Evolutionary conservation across 2,888 invertebrate species (phyloP).

Genomic region (Eristalis pertinax): DNA sequence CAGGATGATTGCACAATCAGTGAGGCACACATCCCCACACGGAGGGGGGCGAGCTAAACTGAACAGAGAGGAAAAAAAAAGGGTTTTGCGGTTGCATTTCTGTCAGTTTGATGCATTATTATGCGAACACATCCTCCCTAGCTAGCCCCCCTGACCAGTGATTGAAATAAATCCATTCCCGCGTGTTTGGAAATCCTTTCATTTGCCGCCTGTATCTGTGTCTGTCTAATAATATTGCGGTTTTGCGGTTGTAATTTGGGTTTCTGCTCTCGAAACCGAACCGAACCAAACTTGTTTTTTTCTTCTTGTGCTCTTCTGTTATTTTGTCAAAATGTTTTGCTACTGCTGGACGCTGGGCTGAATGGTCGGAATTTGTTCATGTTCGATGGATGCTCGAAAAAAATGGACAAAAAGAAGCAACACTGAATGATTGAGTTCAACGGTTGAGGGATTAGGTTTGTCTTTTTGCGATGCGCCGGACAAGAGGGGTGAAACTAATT

Average conservation of each 20-base stretch:
- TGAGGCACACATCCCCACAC: neutral
- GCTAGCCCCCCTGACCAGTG: slow-evolving; percentile 33
- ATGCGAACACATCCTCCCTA: slow-evolving; percentile 32
- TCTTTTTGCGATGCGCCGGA: neutral
- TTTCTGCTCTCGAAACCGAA: slow-evolving; percentile 3
- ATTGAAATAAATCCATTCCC: slow-evolving; percentile 71
- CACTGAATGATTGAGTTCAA: slow-evolving; percentile 51
- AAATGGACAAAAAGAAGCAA: neutral
- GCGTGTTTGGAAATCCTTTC: slow-evolving; percentile 58
- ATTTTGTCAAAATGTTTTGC: neutral
- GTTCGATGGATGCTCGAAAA: slow-evolving; percentile 29
- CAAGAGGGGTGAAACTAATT: slow-evolving; percentile 44
- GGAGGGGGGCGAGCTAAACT: too few species aligned
- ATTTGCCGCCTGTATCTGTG: slow-evolving; percentile 44
- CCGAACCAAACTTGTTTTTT: neutral
- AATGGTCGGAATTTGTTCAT: slow-evolving; percentile 48
- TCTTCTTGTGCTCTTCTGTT: neutral
- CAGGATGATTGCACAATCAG: slow-evolving; percentile 58
- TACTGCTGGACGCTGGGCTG: neutral
- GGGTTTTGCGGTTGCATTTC: slow-evolving; percentile 65
- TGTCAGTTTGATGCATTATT: slow-evolving; percentile 45
- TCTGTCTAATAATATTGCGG: slow-evolving; percentile 69
- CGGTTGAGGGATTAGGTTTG: slow-evolving; percentile 39
- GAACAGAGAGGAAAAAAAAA: slow-evolving; percentile 14
- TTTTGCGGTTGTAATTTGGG: slow-evolving; percentile 71